phyloP scores from a whole-genome alignment of 1,140 invertebrate genomes.

The Trichogramma pretiosum region DNA sequence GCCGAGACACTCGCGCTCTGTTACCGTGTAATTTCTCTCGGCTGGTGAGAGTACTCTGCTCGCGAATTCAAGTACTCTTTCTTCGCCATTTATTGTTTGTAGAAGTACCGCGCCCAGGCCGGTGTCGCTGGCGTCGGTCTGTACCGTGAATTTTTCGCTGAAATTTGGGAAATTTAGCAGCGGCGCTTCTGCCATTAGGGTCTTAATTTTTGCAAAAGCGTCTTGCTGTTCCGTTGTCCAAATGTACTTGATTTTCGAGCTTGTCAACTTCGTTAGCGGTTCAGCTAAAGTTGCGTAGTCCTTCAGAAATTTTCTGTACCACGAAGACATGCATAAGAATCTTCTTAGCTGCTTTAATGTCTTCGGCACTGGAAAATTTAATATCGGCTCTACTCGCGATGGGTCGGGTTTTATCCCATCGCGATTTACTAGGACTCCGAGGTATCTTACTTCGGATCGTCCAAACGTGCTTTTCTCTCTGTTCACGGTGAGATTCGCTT shows the following conservation, averaged over 20 bases:
- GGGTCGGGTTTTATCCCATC: too few species aligned
- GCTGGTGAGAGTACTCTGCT: slow-evolving; percentile 38
- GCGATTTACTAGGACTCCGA: slow-evolving; percentile 29
- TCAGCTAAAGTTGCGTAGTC: too few species aligned
- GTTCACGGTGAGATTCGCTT: too few species aligned
- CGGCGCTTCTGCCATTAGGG: slow-evolving; percentile 15
- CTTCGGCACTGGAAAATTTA: slow-evolving; percentile 6
- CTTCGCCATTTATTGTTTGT: slow-evolving; percentile 23
- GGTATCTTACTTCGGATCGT: not conserved
- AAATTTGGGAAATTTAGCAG: slow-evolving; percentile 22
- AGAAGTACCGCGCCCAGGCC: slow-evolving; percentile 16
- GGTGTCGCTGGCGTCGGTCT: too few species aligned
- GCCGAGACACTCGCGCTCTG: too few species aligned
- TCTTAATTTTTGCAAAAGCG: slow-evolving; percentile 18
- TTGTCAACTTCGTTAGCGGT: too few species aligned
- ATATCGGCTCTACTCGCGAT: slow-evolving; percentile 19
- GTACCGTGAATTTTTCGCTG: slow-evolving; percentile 30
- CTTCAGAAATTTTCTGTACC: too few species aligned
- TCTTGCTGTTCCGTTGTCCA: slow-evolving; percentile 10
- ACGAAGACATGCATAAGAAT: too few species aligned
- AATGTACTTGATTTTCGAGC: slow-evolving; percentile 19
- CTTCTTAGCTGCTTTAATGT: slow-evolving; percentile 23
- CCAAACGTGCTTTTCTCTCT: not conserved
- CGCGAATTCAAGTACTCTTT: too few species aligned
- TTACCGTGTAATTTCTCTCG: slow-evolving; percentile 46